Evolutionary conservation across 2,888 invertebrate genomes (phyloP), one percentile per base, ranked within the genome.

Genomic region (Clunio marinus): DNA sequence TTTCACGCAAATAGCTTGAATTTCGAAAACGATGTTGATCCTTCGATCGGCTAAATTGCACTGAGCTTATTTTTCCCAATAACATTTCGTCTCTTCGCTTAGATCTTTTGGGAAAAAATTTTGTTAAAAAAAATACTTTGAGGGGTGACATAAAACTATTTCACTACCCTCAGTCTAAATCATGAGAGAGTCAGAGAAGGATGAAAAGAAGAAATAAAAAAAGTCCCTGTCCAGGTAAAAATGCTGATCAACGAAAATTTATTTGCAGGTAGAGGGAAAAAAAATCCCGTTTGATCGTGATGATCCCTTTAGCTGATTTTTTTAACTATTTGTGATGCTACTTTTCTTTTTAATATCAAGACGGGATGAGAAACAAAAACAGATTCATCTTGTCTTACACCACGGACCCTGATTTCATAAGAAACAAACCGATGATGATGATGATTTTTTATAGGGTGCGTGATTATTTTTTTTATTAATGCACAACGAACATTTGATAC

Each of bases 41-140:
- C 70, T 71, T 69, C 71, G 71, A 70, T 69, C 68, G 68, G 68
- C 71, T 69, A 67, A 71, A 69, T 69, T 67, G 70, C 68, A 72
- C 72, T 72, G 70, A 71, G 20, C 46, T 8, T 15, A 22, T 27
- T 41, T 27, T 5, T 28, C 45, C 8, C 22, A 62, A 59, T 25
- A 17, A 45, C 15, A 3, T 32, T 55, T 66, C 20, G 13, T 51
- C 24, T 17, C 51, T n/a, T 27, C 22, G 22, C 57, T 24, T 2
- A 57, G 27, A 24, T 57, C 57, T 7, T 24, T 57, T 27, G 55
- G 22, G 66, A 32, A 20, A 51, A 22, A 51, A n/a, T n/a, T n/a
- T n/a, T n/a, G n/a, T n/a, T n/a, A 41, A 57, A 57, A 57, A 57
- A 57, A 57, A 7, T 24, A n/a, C 27, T 22, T 15, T 46, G 57